These are phyloP conservation scores for Diabrotica undecimpunctata DNA, from an alignment of 1,140 invertebrate genomes.

Conservation along the genomic window DNA sequence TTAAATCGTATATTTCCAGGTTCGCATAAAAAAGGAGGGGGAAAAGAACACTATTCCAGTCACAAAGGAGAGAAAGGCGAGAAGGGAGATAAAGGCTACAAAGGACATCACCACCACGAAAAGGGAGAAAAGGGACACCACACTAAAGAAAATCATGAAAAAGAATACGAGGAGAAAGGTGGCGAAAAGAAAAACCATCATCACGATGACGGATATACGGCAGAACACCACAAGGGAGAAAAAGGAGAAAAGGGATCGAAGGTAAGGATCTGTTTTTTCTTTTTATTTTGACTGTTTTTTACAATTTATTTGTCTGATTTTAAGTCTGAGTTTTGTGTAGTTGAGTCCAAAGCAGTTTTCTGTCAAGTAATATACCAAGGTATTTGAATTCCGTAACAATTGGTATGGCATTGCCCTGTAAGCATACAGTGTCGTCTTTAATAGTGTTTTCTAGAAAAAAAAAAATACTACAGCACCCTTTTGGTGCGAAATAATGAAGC, in stretches of 20 bases:
- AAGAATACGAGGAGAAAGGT: conserved; percentile 59
- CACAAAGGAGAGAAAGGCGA: conserved; percentile 55
- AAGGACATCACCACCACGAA: conserved; percentile 58
- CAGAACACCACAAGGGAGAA: conserved; percentile 60
- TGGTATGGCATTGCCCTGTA: too few species aligned
- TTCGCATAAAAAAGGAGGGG: conserved; percentile 50
- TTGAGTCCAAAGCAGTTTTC: too few species aligned
- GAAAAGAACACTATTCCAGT: conserved; percentile 52
- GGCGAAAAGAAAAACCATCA: conserved; percentile 64
- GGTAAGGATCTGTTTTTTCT: too few species aligned
- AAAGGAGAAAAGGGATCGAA: conserved; percentile 58
- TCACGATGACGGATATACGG: conserved; percentile 63
- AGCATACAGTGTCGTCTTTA: too few species aligned
- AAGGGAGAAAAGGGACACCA: conserved; percentile 65
- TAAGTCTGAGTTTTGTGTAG: too few species aligned
- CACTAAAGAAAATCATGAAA: conserved; percentile 60
- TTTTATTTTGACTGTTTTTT: too few species aligned
- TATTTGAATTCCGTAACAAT: too few species aligned
- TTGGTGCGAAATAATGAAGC: too few species aligned
- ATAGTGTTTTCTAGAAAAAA: too few species aligned
- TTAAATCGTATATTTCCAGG: neutral
- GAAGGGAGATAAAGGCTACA: conserved; percentile 56
- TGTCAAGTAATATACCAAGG: too few species aligned
- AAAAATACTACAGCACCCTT: too few species aligned
- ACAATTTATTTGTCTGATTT: too few species aligned